A percentile compares a stretch with the other conserved stretches of the same genome.
These are phyloP conservation scores for Zaprionus ghesquierei DNA, from an alignment of 1,140 invertebrate species.

Conservation along the genomic window DNA sequence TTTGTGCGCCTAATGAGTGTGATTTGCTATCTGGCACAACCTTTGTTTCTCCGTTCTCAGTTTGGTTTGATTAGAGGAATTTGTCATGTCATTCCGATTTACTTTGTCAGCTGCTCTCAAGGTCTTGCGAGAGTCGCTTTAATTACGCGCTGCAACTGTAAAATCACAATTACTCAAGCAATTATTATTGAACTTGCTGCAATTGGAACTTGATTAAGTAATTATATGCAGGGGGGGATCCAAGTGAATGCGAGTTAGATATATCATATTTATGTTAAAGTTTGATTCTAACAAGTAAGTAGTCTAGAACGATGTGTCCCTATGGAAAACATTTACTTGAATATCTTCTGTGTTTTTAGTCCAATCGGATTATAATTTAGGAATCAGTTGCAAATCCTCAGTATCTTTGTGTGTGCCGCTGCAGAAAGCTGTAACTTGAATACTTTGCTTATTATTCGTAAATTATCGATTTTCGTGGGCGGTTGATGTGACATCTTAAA, in stretches of 20 bases:
- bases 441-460: too few species aligned
- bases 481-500: too few species aligned
- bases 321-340: too few species aligned
- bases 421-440: too few species aligned
- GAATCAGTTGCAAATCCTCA: too few species aligned
- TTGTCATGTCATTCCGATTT: slow-evolving; percentile 23
- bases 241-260: neutral
- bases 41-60: slow-evolving; percentile 4
- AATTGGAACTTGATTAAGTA: neutral
- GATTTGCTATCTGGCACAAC: slow-evolving; percentile 11
- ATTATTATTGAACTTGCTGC: slow-evolving; percentile 1
- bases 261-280: neutral
- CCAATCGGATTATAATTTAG: too few species aligned
- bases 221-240: neutral
- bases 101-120: slow-evolving; percentile 31
- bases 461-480: too few species aligned
- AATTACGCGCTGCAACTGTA: slow-evolving; percentile 18
- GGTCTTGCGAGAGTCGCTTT: slow-evolving; percentile 14
- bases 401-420: too few species aligned
- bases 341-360: too few species aligned
- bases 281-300: too few species aligned
- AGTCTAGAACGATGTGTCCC: too few species aligned
- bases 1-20: neutral
- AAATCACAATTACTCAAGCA: slow-evolving; percentile 13
- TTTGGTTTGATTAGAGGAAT: slow-evolving; percentile 31